A percentile compares a stretch with the other conserved stretches of the same genome.
Evolutionary conservation across 53 echinoderm and acorn worm species (phyloP).

Genomic region (Crossaster papposus): DNA sequence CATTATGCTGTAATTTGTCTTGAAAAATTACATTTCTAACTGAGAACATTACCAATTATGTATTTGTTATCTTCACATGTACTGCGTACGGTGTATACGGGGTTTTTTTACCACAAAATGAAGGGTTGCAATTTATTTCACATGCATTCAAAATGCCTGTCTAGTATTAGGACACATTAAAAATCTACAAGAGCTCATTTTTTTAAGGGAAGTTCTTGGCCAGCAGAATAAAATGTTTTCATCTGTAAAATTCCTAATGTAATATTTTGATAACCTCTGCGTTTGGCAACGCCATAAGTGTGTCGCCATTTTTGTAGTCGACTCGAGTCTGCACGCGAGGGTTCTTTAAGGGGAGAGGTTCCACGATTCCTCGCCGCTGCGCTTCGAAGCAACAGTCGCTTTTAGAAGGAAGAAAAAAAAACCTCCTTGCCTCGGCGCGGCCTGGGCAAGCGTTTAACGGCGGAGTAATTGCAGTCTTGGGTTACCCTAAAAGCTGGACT

Average conservation of each 20-base stretch:
- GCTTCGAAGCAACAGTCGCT: slow-evolving; percentile 2
- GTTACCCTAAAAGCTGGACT: slow-evolving; percentile 59
- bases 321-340: not conserved
- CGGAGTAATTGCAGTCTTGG: slow-evolving; percentile 56
- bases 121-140: too few relatives aligned
- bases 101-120: too few relatives aligned
- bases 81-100: too few relatives aligned
- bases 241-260: not conserved
- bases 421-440: not conserved
- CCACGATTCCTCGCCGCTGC: slow-evolving; percentile 11
- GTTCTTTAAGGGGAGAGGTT: slow-evolving; percentile 8
- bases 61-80: too few relatives aligned
- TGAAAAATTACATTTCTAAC: too few relatives aligned
- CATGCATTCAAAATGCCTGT: too few relatives aligned
- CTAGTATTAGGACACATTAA: too few relatives aligned
- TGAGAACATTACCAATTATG: too few relatives aligned
- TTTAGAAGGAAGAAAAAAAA: not conserved
- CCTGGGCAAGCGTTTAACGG: slow-evolving; percentile 20
- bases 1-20: too few relatives aligned
- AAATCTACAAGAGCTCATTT: not conserved
- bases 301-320: slow-evolving; percentile 14
- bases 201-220: not conserved
- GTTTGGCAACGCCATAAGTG: not conserved
- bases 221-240: not conserved
- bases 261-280: slow-evolving; percentile 16